Conservation (phyloP, 2,113 vertebrate species). For the Prinia subflava region DNA sequence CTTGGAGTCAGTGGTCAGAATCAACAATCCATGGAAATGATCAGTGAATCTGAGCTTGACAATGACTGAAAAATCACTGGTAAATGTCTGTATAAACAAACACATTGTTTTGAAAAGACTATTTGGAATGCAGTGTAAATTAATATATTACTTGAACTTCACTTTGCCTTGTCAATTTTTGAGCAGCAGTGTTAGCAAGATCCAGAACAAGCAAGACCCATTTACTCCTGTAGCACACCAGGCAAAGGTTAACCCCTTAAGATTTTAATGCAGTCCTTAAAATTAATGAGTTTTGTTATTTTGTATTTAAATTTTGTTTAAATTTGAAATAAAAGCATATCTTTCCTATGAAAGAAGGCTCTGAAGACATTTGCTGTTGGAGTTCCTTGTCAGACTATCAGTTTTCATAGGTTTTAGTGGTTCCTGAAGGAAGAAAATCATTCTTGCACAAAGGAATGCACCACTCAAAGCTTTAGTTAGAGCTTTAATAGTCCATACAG, state of each 20-base stretch:
- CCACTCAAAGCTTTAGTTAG: neutral
- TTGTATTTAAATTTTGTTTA: neutral
- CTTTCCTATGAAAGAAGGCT: neutral
- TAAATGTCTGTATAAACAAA: neutral
- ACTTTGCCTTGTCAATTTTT: neutral
- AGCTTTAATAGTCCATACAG: neutral
- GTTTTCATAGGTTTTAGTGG: neutral
- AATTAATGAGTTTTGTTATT: neutral
- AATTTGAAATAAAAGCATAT: neutral
- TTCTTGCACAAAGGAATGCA: slow-evolving; percentile 4
- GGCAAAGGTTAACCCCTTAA: neutral
- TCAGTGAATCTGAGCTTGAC: neutral
- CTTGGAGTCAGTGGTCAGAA: neutral
- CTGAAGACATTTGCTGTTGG: neutral
- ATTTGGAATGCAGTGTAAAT: neutral
- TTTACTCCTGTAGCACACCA: neutral
- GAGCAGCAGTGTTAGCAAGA: neutral
- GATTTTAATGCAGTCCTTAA: neutral
- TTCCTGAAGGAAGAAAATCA: neutral
- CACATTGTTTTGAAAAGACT: neutral
- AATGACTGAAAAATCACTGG: neutral
- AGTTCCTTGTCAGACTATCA: neutral
- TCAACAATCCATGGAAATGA: neutral
- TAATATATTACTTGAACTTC: neutral
- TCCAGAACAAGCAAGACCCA: neutral